Conservation (phyloP, 2,797 vertebrate genomes). For the Brachymystax lenok region DNA sequence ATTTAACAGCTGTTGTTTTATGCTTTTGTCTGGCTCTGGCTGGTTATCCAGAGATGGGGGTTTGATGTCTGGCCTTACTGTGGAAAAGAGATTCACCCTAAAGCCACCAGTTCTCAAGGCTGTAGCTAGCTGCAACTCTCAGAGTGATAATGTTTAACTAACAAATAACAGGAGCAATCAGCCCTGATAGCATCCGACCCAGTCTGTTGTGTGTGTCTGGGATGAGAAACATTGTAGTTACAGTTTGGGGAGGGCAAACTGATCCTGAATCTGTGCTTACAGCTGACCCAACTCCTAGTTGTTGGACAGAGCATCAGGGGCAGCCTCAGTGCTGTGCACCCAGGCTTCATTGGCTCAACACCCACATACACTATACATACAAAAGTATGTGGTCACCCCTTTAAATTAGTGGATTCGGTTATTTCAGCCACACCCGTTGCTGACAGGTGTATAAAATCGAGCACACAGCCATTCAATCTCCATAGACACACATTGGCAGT, state of each 20-base stretch:
- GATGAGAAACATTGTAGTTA: constrained; percentile 10
- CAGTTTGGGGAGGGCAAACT: neutral
- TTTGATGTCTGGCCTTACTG: constrained; percentile 10
- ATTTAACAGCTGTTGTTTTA: neutral
- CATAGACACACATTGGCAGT: too few relatives aligned
- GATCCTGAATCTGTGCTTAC: neutral
- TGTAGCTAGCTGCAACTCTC: neutral
- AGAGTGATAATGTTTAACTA: neutral
- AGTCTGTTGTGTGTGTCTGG: neutral
- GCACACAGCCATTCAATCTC: too few relatives aligned
- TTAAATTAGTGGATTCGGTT: too few relatives aligned
- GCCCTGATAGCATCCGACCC: neutral
- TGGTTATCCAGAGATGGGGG: constrained; percentile 12
- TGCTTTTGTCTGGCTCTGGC: neutral
- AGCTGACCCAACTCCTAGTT: neutral
- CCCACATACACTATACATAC: too few relatives aligned
- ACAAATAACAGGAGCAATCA: neutral
- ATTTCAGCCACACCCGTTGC: too few relatives aligned
- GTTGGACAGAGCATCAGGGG: neutral
- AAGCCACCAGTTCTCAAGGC: neutral
- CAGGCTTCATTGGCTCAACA: constrained; percentile 45
- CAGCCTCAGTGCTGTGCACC: constrained; percentile 43
- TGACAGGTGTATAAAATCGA: too few relatives aligned
- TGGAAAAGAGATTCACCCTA: constrained; percentile 7
- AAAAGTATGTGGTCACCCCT: too few relatives aligned